phyloP scores from a whole-genome alignment of 2,797 vertebrate species.

The Hylomyscus alleni region DNA sequence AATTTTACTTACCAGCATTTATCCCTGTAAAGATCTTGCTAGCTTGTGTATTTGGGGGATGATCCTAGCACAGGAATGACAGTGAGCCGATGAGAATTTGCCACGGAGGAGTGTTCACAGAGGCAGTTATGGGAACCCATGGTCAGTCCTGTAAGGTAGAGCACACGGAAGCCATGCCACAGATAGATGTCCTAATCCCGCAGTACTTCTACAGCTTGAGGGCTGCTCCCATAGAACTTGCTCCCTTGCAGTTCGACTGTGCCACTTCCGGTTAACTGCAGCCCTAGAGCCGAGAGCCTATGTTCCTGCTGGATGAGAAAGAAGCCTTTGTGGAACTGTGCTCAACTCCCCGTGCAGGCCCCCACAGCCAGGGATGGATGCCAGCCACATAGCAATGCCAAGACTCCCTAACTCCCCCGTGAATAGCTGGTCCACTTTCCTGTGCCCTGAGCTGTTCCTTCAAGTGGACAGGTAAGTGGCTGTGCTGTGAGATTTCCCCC shows the following conservation, averaged over 20 bases:
- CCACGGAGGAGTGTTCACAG: not conserved
- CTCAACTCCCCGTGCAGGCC: not conserved
- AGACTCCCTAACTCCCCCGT: not conserved
- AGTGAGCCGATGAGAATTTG: not conserved
- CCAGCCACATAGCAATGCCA: not conserved
- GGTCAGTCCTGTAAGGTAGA: not conserved
- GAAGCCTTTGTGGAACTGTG: not conserved
- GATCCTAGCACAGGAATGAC: not conserved
- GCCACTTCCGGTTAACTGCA: not conserved
- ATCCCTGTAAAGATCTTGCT: constrained; percentile 29
- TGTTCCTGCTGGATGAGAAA: not conserved
- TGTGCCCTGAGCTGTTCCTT: not conserved
- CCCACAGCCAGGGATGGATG: not conserved
- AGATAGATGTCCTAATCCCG: not conserved
- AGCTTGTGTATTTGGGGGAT: not conserved
- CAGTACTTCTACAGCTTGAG: not conserved
- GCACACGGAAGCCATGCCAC: not conserved
- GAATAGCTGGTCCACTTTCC: not conserved
- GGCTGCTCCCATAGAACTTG: not conserved
- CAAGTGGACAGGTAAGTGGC: not conserved
- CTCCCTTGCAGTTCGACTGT: not conserved
- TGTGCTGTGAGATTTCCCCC: not conserved
- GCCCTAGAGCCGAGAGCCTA: not conserved
- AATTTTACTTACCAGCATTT: constrained; percentile 53
- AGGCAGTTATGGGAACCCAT: not conserved